Evolutionary conservation across 2,888 invertebrate genomes (phyloP), one percentile per base, ranked within the genome.

Genomic region (Xanthorhoe designata): DNA sequence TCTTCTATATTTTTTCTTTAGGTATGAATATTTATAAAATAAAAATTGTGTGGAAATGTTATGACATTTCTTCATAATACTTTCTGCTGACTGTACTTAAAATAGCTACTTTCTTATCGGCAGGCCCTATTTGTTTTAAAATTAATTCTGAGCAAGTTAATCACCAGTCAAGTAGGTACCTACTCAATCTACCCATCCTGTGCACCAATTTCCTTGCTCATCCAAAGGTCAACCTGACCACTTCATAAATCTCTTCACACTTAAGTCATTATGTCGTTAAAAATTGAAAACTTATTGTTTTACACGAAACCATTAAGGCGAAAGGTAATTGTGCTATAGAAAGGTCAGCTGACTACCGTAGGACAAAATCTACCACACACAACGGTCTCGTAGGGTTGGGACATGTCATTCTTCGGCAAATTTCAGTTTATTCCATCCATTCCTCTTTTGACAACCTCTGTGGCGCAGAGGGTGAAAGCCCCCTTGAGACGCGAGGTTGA

Each of bases 271-370:
- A 68, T 68, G 64, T 67, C 67, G 63, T 63, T 63, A 67, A 67
- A 58, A 60, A 67, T 67, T 67, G 63, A 63, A 66, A 67, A 68
- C 47, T 61, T 64, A 64, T 68, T 68, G 67, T 68, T 18, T 38
- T 57, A 60, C 67, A 49, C 55, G 50, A 18, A 17, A n/a, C 58
- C 51, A 49, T 51, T 55, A 52, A 55, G 58, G 68, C 58, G 75
- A 75, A 75, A 75, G 74, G 72, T 69, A 69, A 73, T 75, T 76
- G 59, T 45, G 57, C 42, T 61, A 61, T 67, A 29, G 66, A 73
- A 76, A 79, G 77, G 78, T 69, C 78, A 32, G 62, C 66, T 71
- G 60, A 66, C 70, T 68, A 69, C 65, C 51, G 53, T 54, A 19
- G 53, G 42, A 45, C 51, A 60, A 65, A 65, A 65, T 55, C 55